These are phyloP conservation scores for Drosophila robusta DNA, from an alignment of 2,888 invertebrate species.

Conservation along the genomic window DNA sequence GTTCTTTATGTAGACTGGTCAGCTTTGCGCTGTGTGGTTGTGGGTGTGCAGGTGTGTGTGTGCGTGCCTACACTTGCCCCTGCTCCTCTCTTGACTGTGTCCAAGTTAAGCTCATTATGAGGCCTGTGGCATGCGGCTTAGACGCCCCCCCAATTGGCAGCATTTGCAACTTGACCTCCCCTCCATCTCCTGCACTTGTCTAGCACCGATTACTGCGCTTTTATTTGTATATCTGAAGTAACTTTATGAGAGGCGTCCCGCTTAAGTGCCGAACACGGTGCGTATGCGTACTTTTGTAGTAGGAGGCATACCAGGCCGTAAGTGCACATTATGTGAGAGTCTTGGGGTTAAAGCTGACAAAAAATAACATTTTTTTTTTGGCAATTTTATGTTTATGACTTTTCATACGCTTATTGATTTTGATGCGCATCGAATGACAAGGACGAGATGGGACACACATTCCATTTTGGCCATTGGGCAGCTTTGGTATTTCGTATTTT, in stretches of 20 bases:
- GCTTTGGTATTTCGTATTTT: slow-evolving; percentile 46
- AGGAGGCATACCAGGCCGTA: not conserved
- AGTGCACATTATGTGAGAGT: not conserved
- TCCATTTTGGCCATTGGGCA: slow-evolving; percentile 25
- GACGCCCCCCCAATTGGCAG: slow-evolving; percentile 6
- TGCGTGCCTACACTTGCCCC: slow-evolving; percentile 1
- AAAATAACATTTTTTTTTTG: slow-evolving; percentile 11
- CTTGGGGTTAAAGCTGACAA: slow-evolving; percentile 16
- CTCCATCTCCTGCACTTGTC: not conserved
- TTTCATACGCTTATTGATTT: slow-evolving; percentile 75
- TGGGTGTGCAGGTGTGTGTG: slow-evolving; percentile 11
- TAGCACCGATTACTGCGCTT: slow-evolving; percentile 12
- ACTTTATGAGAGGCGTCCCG: slow-evolving; percentile 18
- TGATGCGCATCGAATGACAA: slow-evolving; percentile 54
- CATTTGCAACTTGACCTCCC: not conserved
- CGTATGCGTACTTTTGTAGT: slow-evolving; percentile 9
- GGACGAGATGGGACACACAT: slow-evolving; percentile 13
- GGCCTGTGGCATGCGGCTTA: slow-evolving; percentile 43
- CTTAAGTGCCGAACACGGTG: slow-evolving; percentile 20
- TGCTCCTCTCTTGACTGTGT: slow-evolving; percentile 14
- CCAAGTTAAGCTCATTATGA: slow-evolving; percentile 70
- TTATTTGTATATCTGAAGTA: not conserved
- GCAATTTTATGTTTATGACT: slow-evolving; percentile 63
- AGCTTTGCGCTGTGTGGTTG: not conserved
- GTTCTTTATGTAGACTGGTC: slow-evolving; percentile 16